Base-by-base conservation (phyloP, 2,113 vertebrate genomes). In the Phylloscopus trochilus region DNA sequence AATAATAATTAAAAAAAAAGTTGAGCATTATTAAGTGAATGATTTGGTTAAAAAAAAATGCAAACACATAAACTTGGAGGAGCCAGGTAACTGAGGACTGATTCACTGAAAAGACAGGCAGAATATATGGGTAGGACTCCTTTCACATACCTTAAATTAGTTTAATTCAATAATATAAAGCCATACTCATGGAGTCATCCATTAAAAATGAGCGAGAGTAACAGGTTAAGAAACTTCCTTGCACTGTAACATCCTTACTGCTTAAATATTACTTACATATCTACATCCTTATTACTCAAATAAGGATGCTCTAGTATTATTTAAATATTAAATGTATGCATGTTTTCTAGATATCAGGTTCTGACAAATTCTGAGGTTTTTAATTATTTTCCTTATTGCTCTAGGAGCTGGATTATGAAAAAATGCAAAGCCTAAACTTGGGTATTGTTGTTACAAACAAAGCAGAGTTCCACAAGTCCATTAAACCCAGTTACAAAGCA, bases 391-490 rank as follows among this genome's bases (percentile, higher is more conserved):
- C 22, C 46, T 43, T 43, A 4, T 82, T 85, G 5, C 19, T 96
- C 2, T 74, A 98, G 98, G 97, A 97, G 66, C 76, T 98, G 47
- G 97, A 98, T 95, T 98, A 98, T 87, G 98, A 98, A 95, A 67
- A 95, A 84, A 72, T 97, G 59, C 95, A 95, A 90, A 96, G 35
- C 64, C 70, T 97, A 21, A 86, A 98, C 44, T 89, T 98, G 72
- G 96, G 93, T 17, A 13, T 98, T 47, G 56, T 97, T 59, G 97
- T 98, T 81, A 97, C 97, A 74, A 98, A 98, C 74, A 98, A 97
- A 97, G 98, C 98, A 51, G 89, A 96, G 68, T 98, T 98, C 91
- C 98, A 98, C 93, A 97, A 97, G 60, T 98, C 98, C 0, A 28
- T 98, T 86, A 92, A 60, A 78, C 27, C 27, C 56, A 97, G 73